A percentile compares a stretch with the other conserved stretches of the same genome.
phyloP scores from a whole-genome alignment of 2,888 invertebrate genomes.

The Heliconius aoede region DNA sequence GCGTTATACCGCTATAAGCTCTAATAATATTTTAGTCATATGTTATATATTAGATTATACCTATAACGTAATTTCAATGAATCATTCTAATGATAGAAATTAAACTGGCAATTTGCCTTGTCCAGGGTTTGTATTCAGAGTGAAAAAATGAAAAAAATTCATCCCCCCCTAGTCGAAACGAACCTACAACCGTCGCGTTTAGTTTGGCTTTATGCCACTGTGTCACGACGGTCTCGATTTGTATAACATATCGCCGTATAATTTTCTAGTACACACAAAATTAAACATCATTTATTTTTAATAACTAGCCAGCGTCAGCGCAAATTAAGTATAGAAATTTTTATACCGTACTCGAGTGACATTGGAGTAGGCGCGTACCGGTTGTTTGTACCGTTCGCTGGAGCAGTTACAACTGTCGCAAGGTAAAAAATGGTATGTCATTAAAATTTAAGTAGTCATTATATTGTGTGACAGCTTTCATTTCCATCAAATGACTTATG shows the following conservation, averaged over 20 bases:
- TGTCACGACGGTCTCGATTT: too few species aligned
- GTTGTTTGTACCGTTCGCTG: slow-evolving; percentile 37
- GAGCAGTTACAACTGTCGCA: slow-evolving; percentile 41
- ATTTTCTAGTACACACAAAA: background rate
- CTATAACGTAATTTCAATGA: background rate
- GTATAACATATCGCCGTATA: too few species aligned
- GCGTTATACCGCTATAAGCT: background rate
- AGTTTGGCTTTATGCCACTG: too few species aligned
- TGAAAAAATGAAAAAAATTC: too few species aligned
- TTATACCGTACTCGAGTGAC: slow-evolving; percentile 41
- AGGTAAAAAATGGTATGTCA: slow-evolving; percentile 26
- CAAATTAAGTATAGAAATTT: slow-evolving; percentile 30
- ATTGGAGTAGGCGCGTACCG: slow-evolving; percentile 39
- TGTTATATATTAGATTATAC: background rate
- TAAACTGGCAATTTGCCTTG: too few species aligned
- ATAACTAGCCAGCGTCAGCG: background rate
- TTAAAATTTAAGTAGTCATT: slow-evolving; percentile 23
- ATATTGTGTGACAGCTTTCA: slow-evolving; percentile 8
- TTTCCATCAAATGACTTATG: background rate
- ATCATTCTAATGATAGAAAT: too few species aligned
- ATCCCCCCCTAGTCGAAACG: too few species aligned
- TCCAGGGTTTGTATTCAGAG: too few species aligned
- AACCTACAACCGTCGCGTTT: too few species aligned
- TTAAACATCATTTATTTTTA: slow-evolving; percentile 8
- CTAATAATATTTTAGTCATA: background rate